phyloP scores from a whole-genome alignment of 2,113 vertebrate genomes.

The Catharus minimus region DNA sequence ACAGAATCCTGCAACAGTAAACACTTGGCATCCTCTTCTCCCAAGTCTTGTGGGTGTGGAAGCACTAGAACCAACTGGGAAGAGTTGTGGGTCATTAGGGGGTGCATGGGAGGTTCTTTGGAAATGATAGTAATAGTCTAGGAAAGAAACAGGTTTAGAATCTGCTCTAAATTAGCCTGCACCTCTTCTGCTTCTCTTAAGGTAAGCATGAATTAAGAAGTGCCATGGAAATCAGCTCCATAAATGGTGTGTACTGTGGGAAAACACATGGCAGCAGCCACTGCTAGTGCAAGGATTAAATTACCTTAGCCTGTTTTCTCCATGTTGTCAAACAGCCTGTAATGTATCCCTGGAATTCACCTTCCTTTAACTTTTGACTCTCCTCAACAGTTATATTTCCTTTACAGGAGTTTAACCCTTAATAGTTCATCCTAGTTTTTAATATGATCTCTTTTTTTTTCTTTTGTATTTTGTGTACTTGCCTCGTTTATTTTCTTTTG shows the following conservation, averaged over 20 bases:
- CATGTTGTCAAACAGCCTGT: background rate
- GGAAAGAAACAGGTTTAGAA: background rate
- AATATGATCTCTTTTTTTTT: constrained; percentile 35
- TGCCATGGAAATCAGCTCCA: background rate
- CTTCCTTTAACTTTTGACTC: background rate
- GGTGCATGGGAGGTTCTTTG: background rate
- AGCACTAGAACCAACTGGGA: background rate
- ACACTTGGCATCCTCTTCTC: background rate
- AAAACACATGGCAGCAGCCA: background rate
- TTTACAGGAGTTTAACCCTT: background rate
- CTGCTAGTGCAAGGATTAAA: background rate
- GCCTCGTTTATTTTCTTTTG: constrained; percentile 67
- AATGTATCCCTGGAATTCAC: background rate
- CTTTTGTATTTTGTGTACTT: constrained; percentile 46
- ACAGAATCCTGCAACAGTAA: background rate
- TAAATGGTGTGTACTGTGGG: background rate
- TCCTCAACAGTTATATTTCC: constrained; percentile 12
- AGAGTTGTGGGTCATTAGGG: background rate
- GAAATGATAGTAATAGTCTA: background rate
- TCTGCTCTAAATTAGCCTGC: background rate
- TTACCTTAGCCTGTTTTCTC: background rate
- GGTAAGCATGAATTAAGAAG: background rate
- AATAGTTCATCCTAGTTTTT: constrained; percentile 38
- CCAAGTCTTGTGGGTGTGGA: background rate
- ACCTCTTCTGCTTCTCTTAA: background rate